phyloP scores from a whole-genome alignment of 2,113 vertebrate genomes.

The Gobio gobio region DNA sequence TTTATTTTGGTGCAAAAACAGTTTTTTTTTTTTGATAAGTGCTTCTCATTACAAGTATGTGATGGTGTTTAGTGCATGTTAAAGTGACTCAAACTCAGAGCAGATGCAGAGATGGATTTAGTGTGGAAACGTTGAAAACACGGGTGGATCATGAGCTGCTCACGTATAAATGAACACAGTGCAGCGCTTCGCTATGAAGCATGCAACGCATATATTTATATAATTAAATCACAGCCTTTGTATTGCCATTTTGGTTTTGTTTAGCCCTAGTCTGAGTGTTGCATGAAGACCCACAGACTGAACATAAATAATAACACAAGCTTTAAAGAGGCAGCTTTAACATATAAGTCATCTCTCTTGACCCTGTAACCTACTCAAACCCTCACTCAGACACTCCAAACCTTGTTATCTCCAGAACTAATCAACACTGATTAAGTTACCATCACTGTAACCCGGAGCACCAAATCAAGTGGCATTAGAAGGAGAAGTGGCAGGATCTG shows the following conservation, averaged over 20 bases:
- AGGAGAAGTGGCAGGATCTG: constrained; percentile 31
- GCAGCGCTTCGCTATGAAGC: not conserved
- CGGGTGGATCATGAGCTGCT: not conserved
- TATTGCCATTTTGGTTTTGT: not conserved
- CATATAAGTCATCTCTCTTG: not conserved
- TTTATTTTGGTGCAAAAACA: too few species aligned
- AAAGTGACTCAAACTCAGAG: not conserved
- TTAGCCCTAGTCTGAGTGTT: not conserved
- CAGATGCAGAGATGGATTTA: not conserved
- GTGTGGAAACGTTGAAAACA: not conserved
- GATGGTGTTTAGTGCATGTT: not conserved
- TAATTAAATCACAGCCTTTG: too few species aligned
- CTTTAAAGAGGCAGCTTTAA: not conserved
- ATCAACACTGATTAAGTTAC: constrained; percentile 58
- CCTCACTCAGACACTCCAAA: not conserved
- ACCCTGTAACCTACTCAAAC: not conserved
- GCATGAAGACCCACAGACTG: not conserved
- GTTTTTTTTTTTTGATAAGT: not conserved
- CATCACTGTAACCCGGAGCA: constrained; percentile 57
- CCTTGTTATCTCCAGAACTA: not conserved
- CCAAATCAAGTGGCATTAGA: constrained; percentile 52
- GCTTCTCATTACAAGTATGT: not conserved
- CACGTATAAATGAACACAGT: not conserved
- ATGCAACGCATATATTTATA: not conserved
- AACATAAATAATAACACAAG: not conserved